Base-by-base conservation (phyloP, 2,888 invertebrate genomes). In the Mylabris sibirica region DNA sequence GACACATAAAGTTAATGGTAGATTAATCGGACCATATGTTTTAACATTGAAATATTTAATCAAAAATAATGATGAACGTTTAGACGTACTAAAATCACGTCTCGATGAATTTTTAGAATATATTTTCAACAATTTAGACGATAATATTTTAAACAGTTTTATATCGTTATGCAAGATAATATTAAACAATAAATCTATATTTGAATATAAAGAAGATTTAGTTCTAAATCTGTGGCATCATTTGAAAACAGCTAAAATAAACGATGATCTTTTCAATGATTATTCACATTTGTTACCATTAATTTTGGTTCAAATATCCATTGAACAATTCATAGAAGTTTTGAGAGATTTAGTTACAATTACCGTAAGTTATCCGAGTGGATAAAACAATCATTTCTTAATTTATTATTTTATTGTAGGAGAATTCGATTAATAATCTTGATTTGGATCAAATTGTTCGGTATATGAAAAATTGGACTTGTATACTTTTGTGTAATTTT, bases 271-370 rank as follows among this genome's bases (percentile, higher is more conserved):
- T 59, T 61, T 65, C 26, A 79, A 82, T 6, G 79, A 83, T 34
- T 81, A 78, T 74, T 76, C 80, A 1, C 81, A 80, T 69, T 68
- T 84, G 44, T 70, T 82, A 12, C 72, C 75, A 12, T 71, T 83
- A 60, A 78, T 84, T 59, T 77, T 81, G 44, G 79, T 80, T 65
- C 76, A 79, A 61, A 78, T 83, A 38, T 74, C 81, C 5, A 79
- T 79, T 66, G 81, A 84, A 30, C 68, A 81, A 41, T 84, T 84
- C 72, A 38, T 68, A 26, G 64, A 63, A 12, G 72, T 83, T 61
- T 73, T 76, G 9, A 60, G 72, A 11, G 81, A 84, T 74, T 74
- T 84, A 65, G 65, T 79, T n/a, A 60, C 73, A 66, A 67, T 72
- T 61, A 76, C 78, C n/a, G 83, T 83, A 79, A 78, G 79, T 64